Evolutionary conservation across 1,140 invertebrate genomes (phyloP), one percentile per base, ranked within the genome.

Genomic region (Trichonephila inaurata): DNA sequence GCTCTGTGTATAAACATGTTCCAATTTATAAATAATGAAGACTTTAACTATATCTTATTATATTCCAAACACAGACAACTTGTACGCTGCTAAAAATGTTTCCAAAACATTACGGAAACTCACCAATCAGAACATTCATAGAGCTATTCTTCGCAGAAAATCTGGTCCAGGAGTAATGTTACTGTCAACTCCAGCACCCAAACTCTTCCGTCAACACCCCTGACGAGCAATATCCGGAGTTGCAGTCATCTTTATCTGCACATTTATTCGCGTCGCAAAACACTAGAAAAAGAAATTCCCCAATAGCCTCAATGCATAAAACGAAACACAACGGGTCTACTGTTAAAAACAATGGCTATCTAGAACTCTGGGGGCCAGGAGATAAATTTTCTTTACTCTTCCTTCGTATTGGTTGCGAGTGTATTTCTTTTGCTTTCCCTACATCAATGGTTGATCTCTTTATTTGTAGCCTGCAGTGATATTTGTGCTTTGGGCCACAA

Each of bases 401-500:
- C 44, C 33, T 77, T 44, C 16, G 69, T 69, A 58, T 89, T 28
- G 88, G 33, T 89, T 28, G 88, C 61, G 33, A 77, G 40, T 69
- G 64, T 82, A 61, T 91, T 91, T 82, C 77, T 91, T 91, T 82
- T n/a, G 72, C 58, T 89, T 91, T 58, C 77, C 72, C 64, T 82
- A 60, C 60, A 91, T 91, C 72, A 91, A 61, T 82, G 69, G 72
- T 91, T 91, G 89, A 91, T 91, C 89, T 91, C 89, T 91, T 91
- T 91, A 91, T 91, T 91, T 91, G 89, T 91, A 62, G 77, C 72
- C 89, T 62, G 89, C 89, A 91, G 89, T 82, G 89, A 91, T 91
- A 91, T 91, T 82, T 91, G 72, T 82, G 77, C 89, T 91, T 91
- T 81, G 77, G 89, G 72, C 89, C 89, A 64, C 89, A 82, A 91